These are phyloP conservation scores for Sphinx pinastri DNA, from an alignment of 2,888 invertebrate genomes.

Conservation along the genomic window DNA sequence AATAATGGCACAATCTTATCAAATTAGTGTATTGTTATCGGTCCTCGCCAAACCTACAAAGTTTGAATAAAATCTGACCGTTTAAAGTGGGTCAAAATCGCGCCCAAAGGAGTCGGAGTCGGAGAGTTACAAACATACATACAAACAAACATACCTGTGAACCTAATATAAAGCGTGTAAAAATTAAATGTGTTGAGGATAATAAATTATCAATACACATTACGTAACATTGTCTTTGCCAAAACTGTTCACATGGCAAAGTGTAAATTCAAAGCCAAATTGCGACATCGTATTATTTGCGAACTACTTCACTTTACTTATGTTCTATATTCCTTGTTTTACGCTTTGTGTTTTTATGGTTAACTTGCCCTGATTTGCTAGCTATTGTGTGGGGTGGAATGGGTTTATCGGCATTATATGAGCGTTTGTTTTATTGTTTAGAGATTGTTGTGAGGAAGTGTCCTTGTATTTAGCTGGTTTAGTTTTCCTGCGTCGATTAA, in stretches of 20 bases:
- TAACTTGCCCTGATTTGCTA: not conserved
- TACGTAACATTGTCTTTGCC: slow-evolving; percentile 14
- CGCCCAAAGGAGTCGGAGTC: no score
- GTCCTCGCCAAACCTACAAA: no score
- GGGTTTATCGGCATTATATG: not conserved
- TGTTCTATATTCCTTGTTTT: not conserved
- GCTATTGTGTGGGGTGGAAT: not conserved
- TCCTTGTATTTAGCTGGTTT: not conserved
- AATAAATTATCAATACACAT: slow-evolving; percentile 15
- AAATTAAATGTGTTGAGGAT: no score
- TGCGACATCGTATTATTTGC: slow-evolving; percentile 30
- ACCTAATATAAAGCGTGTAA: no score
- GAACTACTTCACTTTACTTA: slow-evolving; percentile 26
- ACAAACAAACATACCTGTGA: no score
- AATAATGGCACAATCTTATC: no score
- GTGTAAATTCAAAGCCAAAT: slow-evolving; percentile 36
- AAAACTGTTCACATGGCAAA: slow-evolving; percentile 28
- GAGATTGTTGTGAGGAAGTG: not conserved
- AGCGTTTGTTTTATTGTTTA: not conserved
- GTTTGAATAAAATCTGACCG: no score
- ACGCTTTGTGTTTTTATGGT: not conserved
- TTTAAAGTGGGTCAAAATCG: no score
- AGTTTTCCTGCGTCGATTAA: no score
- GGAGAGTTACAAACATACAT: no score
- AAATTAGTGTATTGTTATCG: no score